Evolutionary conservation across 2,888 invertebrate genomes (phyloP), one percentile per base, ranked within the genome.

Genomic region (Xanthia icteritia): DNA sequence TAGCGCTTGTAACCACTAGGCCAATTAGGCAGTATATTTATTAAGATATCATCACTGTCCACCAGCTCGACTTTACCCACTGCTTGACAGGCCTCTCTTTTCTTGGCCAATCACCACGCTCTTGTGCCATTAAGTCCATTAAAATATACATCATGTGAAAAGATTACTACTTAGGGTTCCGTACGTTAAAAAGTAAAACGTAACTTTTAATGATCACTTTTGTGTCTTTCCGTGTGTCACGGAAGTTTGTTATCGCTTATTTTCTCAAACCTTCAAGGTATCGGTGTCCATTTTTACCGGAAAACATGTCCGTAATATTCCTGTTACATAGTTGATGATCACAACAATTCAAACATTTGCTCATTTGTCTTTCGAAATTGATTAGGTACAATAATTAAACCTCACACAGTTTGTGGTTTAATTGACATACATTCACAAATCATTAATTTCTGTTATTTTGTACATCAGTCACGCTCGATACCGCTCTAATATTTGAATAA

Each of bases 371-470:
- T n/a, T 15, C 2, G 15, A n/a, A 48, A 78, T 76, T 58, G 63
- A 76, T 63, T 31, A 45, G 8, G 20, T 31, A n/a, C 20, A 15
- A 3, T 76, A 75, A 61, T 74, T 27, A 61, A 8, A 23, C 20
- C 17, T 17, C 31, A 15, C 45, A n/a, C 13, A 31, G n/a, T 48
- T 60, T 67, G 39, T 39, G 79, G 68, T n/a, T 31, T 42, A 9
- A n/a, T 78, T 76, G 39, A 27, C 6, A 58, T n/a, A 58, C 27
- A n/a, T 58, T 42, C 48, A 58, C 27, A 48, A 58, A 78, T 31
- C 0, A 77, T 58, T 48, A 20, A 39, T 76, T 66, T 27, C 3
- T 23, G 1, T 39, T 48, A 27, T 27, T 45, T 15, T 5, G 45
- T 45, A 31, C 23, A 51, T 51, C 42, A 61, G n/a, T 61, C 17